Evolutionary conservation across 2,113 vertebrate species (phyloP), one percentile per base, ranked within the genome.

Genomic region (Tyrannus savana): DNA sequence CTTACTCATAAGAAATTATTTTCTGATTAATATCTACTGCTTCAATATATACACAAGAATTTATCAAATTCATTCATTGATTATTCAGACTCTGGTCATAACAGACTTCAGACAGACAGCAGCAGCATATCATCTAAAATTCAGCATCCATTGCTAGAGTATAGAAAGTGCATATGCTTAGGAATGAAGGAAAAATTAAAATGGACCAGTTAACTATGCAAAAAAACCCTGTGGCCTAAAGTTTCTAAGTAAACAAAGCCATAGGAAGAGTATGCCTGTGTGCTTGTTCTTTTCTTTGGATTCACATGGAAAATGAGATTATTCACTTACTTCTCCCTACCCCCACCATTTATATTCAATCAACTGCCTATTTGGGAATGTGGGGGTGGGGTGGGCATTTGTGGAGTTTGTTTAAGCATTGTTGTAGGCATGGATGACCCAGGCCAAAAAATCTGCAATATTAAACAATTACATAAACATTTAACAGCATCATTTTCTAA

Each of bases 351-450:
- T 71, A 28, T 39, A 75, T 63, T 62, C 53, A 81, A 31, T 6
- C 41, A 68, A 6, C 9, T 75, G 39, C 33, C 44, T 9, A 50
- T 9, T 8, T 66, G 35, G 14, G 21, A 91, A 35, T 6, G 24
- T 19, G 10, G 4, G 11, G 13, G 3, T 0, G 0, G 3, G 1
- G 7, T 7, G 11, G 7, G 27, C 15, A 74, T 53, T 60, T 53
- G 5, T n/a, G 17, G 31, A 35, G 4, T 10, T 6, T 52, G 31
- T 84, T 71, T 25, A 55, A 80, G 19, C 4, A 1, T 33, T 75
- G 17, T 7, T 64, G 3, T 50, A 83, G 42, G 19, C 13, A 41
- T 2, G 46, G 23, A 33, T 55, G 14, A 62, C n/a, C 71, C 18
- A 52, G 9, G 6, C 10, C 23, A 68, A 16, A 78, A 62, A 89